Percentiles rank a stretch among this genome's conserved stretches.
phyloP scores from a whole-genome alignment of 64 coral and sea anemone genomes.

The Acropora tenuis region DNA sequence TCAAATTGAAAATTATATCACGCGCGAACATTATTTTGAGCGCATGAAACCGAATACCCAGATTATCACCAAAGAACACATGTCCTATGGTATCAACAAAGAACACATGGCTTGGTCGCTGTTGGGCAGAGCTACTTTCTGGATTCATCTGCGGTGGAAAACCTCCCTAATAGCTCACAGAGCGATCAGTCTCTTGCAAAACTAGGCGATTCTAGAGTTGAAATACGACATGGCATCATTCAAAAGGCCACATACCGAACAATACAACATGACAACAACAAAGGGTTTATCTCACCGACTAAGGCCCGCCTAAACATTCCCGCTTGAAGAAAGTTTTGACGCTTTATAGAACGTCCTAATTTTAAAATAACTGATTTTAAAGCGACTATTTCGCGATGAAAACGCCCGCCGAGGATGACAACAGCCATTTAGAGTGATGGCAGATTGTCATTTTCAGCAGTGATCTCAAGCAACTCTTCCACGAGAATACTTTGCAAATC shows the following conservation, averaged over 20 bases:
- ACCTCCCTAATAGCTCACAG: neutral
- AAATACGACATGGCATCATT: conserved; percentile 10
- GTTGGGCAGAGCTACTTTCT: neutral
- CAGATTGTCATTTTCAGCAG: neutral
- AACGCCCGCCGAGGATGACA: neutral
- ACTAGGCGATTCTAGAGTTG: neutral
- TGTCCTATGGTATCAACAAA: neutral
- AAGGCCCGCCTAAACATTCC: conserved; percentile 30
- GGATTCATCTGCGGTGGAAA: conserved; percentile 3
- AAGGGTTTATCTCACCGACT: neutral
- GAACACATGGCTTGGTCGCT: neutral
- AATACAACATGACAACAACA: neutral
- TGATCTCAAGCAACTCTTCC: neutral
- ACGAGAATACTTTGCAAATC: neutral
- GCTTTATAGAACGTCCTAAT: conserved; percentile 3
- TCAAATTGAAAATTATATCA: neutral
- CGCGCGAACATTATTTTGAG: neutral
- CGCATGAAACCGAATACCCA: neutral
- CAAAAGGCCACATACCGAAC: conserved; percentile 2
- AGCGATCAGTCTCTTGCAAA: neutral
- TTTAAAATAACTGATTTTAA: neutral
- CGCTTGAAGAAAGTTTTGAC: conserved; percentile 6
- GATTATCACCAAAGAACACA: conserved; percentile 24
- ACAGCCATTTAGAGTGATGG: conserved; percentile 37
- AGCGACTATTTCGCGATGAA: neutral